A percentile compares a stretch with the other conserved stretches of the same genome.
phyloP scores from a whole-genome alignment of 2,113 vertebrate genomes.

The Podarcis cretensis region DNA sequence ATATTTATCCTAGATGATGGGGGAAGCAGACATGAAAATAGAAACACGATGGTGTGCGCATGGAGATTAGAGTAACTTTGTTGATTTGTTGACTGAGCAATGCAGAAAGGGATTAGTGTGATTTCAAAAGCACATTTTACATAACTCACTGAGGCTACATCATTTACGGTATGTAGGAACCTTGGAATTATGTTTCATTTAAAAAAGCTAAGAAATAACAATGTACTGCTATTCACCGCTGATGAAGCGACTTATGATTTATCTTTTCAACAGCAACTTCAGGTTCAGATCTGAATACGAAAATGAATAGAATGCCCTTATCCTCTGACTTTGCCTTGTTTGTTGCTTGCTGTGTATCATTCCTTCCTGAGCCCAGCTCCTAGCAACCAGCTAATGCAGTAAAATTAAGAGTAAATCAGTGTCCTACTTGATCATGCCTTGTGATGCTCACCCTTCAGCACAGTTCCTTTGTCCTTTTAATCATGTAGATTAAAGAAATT shows the following conservation, averaged over 20 bases:
- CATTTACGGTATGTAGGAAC: not conserved
- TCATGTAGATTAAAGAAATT: constrained; percentile 34
- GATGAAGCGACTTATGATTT: not conserved
- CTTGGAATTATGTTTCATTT: constrained; percentile 11
- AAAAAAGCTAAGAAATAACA: not conserved
- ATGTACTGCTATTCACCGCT: not conserved
- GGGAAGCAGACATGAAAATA: not conserved
- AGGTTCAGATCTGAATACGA: constrained; percentile 9
- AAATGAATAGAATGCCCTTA: not conserved
- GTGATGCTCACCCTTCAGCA: constrained; percentile 20
- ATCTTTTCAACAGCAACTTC: constrained; percentile 1
- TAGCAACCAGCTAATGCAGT: constrained; percentile 46
- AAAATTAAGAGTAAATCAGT: constrained; percentile 46
- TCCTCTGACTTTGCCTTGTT: constrained; percentile 20
- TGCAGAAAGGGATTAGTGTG: not conserved
- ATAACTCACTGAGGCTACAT: not conserved
- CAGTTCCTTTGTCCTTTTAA: constrained; percentile 39
- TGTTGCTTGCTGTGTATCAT: constrained; percentile 4
- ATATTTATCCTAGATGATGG: not conserved
- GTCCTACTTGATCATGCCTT: constrained; percentile 3
- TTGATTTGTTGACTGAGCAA: not conserved
- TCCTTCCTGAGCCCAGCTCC: constrained; percentile 1
- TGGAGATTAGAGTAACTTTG: not conserved
- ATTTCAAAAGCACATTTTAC: not conserved
- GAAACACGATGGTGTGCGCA: not conserved